Evolutionary conservation across 2,888 invertebrate species (phyloP), one percentile per base, ranked within the genome.

Genomic region (Toxonevra muliebris): DNA sequence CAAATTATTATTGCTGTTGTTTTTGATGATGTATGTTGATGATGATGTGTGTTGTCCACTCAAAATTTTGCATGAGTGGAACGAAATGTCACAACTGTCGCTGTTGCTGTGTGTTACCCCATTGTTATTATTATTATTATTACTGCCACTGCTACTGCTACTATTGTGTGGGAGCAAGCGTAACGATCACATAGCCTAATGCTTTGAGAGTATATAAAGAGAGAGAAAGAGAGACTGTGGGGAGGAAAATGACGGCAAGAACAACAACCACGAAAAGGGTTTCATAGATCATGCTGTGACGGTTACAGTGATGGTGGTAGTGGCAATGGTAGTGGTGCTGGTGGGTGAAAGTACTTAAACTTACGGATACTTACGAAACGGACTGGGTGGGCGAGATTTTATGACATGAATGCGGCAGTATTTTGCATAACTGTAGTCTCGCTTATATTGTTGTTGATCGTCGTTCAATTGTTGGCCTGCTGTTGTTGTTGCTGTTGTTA

Each of bases 281-380:
- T 30, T 30, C 30, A 30, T 30, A 30, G 30, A 30, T 30, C 30
- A 30, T 30, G 30, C 30, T 30, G 30, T 30, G 30, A 7, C 30
- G 7, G 30, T 30, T 2, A 30, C 7, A 4, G 54, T 54, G 19
- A 12, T 11, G 12, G 54, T 54, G 54, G 2, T n/a, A 8, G 48
- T 12, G 54, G 15, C 8, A 8, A 40, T 7, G 58, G n/a, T 10
- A 40, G n/a, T 13, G 41, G 58, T 40, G 50, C 5, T 40, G 12
- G 17, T 19, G 30, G 55, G 63, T 63, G 63, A 63, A 63, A 63
- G 63, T 63, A 42, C 45, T n/a, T 43, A 41, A 40, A 59, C 7
- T 17, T 8, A 43, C 13, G 15, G 19, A 17, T n/a, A 13, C 45
- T 19, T 48, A 48, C 9, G 13, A 48, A 13, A 45, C 54, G 54